Evolutionary conservation across 2,797 vertebrate species (phyloP).

Genomic region (Liasis olivaceus): DNA sequence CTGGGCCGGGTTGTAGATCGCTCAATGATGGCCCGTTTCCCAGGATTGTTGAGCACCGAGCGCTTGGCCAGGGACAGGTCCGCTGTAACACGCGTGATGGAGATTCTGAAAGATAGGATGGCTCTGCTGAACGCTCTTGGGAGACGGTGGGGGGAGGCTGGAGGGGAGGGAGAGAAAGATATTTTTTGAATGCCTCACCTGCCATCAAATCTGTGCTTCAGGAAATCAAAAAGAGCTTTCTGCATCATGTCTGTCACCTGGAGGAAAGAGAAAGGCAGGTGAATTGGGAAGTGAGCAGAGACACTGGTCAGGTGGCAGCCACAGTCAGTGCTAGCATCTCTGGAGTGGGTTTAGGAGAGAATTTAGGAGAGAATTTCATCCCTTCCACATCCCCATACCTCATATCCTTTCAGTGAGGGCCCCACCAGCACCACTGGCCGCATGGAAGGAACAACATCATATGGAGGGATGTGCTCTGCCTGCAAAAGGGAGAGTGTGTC

Average conservation of each 20-base stretch:
- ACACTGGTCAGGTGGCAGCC: not conserved
- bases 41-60: slow-evolving; percentile 89
- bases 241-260: slow-evolving; percentile 99
- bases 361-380: not conserved
- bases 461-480: slow-evolving; percentile 91
- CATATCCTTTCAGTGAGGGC: slow-evolving; percentile 95
- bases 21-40: slow-evolving; percentile 94
- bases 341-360: not conserved
- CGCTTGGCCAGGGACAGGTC: slow-evolving; percentile 95
- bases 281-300: slow-evolving; percentile 15
- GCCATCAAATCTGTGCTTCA: slow-evolving; percentile 96
- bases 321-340: not conserved
- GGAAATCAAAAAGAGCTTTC: slow-evolving; percentile 97
- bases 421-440: slow-evolving; percentile 95
- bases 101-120: slow-evolving; percentile 80
- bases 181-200: slow-evolving; percentile 77
- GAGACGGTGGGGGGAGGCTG: rapidly evolving
- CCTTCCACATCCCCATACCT: slow-evolving; percentile 73
- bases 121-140: not conserved
- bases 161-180: no score
- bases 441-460: slow-evolving; percentile 97
- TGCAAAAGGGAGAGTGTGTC: slow-evolving; percentile 42
- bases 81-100: slow-evolving; percentile 94
- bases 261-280: not conserved
- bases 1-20: slow-evolving; percentile 93